A percentile compares a stretch with the other conserved stretches of the same genome.
phyloP scores from a whole-genome alignment of 1,140 invertebrate genomes.

The Neodiprion pinetum region DNA sequence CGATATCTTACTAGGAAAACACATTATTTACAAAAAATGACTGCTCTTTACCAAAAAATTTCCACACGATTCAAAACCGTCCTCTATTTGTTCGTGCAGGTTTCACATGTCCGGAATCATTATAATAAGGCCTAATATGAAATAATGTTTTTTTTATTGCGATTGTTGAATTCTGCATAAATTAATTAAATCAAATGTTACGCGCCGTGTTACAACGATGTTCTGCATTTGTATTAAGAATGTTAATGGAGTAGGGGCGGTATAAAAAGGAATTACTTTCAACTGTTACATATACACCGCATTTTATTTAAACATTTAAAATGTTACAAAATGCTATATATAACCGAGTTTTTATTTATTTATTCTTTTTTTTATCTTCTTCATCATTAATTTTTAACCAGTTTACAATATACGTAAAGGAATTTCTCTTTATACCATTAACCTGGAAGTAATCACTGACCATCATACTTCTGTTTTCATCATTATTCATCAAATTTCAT shows the following conservation, averaged over 20 bases:
- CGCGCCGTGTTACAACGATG: too few species aligned
- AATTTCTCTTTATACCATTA: constrained; percentile 6
- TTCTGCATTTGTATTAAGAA: neutral
- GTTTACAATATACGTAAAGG: constrained; percentile 7
- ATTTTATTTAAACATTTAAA: constrained; percentile 8
- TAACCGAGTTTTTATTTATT: constrained; percentile 3
- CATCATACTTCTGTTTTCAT: neutral
- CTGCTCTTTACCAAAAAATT: too few species aligned
- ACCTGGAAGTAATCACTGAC: neutral
- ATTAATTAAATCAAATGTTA: too few species aligned
- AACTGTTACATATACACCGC: neutral
- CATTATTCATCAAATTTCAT: neutral
- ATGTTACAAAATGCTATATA: constrained; percentile 8
- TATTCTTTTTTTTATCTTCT: neutral
- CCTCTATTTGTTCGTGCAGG: too few species aligned
- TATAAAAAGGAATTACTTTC: constrained; percentile 3
- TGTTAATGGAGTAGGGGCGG: neutral
- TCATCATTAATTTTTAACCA: neutral
- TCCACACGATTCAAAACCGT: too few species aligned
- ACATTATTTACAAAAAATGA: too few species aligned
- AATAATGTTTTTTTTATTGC: too few species aligned
- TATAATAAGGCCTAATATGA: too few species aligned
- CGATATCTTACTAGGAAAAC: too few species aligned
- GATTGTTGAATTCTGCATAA: too few species aligned
- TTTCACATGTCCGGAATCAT: too few species aligned